These are phyloP conservation scores for Bathynomus jamesi DNA, from an alignment of 1,140 invertebrate genomes.

Conservation along the genomic window DNA sequence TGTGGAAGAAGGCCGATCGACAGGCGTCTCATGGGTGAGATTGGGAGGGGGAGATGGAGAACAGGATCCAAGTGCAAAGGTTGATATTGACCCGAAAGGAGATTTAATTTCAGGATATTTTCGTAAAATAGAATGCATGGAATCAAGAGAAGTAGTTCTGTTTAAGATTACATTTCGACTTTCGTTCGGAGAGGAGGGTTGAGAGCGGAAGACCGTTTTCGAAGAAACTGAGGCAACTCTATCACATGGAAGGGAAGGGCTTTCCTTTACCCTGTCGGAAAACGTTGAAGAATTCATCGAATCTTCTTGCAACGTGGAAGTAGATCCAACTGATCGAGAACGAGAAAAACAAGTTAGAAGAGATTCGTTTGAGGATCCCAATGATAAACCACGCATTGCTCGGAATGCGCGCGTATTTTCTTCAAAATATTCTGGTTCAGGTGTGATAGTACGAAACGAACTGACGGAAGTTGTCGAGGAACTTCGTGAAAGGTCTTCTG, in stretches of 20 bases:
- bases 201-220: constrained; percentile 15
- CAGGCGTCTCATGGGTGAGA: neutral
- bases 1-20: constrained; percentile 31
- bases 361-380: constrained; percentile 9
- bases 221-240: too few relatives aligned
- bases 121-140: constrained; percentile 21
- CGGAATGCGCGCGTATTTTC: constrained; percentile 26
- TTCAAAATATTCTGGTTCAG: constrained; percentile 33
- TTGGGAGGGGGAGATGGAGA: constrained; percentile 18
- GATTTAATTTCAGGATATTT: constrained; percentile 20
- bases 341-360: neutral
- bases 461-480: constrained; percentile 19
- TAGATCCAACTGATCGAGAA: neutral
- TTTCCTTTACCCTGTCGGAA: too few relatives aligned
- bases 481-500: constrained; percentile 16
- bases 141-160: constrained; percentile 25
- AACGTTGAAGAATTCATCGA: neutral
- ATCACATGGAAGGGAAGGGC: too few relatives aligned
- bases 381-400: constrained; percentile 16
- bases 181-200: constrained; percentile 18
- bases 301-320: neutral
- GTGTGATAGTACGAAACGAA: constrained; percentile 26
- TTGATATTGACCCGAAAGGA: constrained; percentile 26
- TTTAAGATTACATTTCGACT: neutral
- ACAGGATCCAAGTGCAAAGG: constrained; percentile 18